phyloP scores from a whole-genome alignment of 37 sponge, comb jelly and placozoan genomes.

The Tethya wilhelma region DNA sequence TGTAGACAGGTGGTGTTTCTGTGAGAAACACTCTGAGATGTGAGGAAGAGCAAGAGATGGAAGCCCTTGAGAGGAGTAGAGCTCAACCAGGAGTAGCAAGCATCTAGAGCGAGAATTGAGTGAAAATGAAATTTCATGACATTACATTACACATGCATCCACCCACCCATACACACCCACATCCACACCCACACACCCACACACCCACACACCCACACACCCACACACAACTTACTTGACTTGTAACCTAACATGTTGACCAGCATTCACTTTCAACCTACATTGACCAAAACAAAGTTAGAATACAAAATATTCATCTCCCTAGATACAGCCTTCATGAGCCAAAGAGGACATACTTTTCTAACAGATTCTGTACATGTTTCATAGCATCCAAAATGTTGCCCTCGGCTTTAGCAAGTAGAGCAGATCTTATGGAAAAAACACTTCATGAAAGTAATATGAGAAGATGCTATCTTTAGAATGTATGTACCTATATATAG shows the following conservation, averaged over 20 bases:
- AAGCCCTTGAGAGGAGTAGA: constrained; percentile 15
- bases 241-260: not conserved
- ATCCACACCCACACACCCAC: too few species aligned
- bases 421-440: too few species aligned
- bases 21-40: constrained; percentile 12
- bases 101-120: constrained; percentile 2
- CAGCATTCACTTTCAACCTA: not conserved
- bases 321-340: too few species aligned
- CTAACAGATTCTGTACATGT: too few species aligned
- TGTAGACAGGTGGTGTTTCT: constrained; percentile 18
- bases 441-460: too few species aligned
- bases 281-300: too few species aligned
- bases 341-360: too few species aligned
- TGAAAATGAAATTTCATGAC: too few species aligned
- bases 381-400: not conserved
- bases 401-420: not conserved
- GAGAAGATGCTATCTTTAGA: not conserved
- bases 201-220: too few species aligned
- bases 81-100: constrained; percentile 4
- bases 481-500: not conserved
- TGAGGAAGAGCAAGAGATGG: constrained; percentile 22
- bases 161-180: too few species aligned
- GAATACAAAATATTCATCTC: too few species aligned
- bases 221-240: constrained; percentile 1
- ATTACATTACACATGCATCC: too few species aligned